phyloP scores from a whole-genome alignment of 2,888 invertebrate genomes.

The Drosophila eohydei region DNA sequence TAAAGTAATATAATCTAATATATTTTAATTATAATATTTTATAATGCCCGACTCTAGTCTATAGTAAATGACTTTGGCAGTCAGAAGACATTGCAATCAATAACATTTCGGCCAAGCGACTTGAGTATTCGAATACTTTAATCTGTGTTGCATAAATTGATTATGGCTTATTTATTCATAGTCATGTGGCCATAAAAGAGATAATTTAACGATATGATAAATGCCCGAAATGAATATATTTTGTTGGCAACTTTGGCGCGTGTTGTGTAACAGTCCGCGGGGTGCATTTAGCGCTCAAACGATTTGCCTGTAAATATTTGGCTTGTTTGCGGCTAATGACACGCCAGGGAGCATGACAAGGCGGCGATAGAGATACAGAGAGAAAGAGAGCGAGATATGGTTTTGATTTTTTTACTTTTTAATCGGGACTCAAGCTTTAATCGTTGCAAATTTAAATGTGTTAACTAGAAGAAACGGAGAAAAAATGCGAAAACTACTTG shows the following conservation, averaged over 20 bases:
- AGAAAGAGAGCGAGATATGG: not conserved
- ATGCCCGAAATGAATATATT: not conserved
- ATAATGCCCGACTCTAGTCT: not conserved
- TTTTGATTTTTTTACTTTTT: not conserved
- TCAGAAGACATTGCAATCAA: not conserved
- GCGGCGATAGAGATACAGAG: not conserved
- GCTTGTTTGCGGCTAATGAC: slow-evolving; percentile 59
- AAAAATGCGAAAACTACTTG: slow-evolving; percentile 49
- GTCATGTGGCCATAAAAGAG: slow-evolving; percentile 8
- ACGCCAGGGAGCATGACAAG: slow-evolving; percentile 44
- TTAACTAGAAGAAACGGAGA: slow-evolving; percentile 32
- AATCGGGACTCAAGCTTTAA: slow-evolving; percentile 30
- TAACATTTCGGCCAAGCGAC: not conserved
- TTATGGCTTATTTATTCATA: slow-evolving; percentile 13
- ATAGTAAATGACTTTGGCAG: not conserved
- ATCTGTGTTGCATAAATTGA: slow-evolving; percentile 2
- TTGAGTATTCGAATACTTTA: not conserved
- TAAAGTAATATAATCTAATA: not conserved
- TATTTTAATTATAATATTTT: not conserved
- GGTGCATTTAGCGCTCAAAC: slow-evolving; percentile 57
- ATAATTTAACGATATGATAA: slow-evolving; percentile 10
- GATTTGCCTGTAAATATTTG: slow-evolving; percentile 65
- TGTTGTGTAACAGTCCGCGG: slow-evolving; percentile 38
- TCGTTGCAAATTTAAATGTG: slow-evolving; percentile 38
- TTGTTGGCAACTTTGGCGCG: slow-evolving; percentile 19